These are phyloP conservation scores for Melanotaenia boesemani DNA, from an alignment of 2,797 vertebrate genomes.

Conservation along the genomic window DNA sequence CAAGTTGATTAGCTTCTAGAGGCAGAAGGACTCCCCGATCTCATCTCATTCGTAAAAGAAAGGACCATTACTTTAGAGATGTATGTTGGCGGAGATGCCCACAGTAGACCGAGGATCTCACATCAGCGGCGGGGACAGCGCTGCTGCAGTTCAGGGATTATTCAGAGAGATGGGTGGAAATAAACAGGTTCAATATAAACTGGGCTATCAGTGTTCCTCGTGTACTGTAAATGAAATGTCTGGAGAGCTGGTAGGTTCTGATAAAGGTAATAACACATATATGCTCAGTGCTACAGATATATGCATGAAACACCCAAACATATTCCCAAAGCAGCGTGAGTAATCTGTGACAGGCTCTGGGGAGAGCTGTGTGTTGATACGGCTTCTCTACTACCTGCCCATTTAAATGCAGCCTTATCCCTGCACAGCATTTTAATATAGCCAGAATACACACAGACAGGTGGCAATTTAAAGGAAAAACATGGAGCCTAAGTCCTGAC, in stretches of 20 bases:
- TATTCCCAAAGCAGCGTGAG: conserved; percentile 27
- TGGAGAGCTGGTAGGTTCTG: conserved; percentile 39
- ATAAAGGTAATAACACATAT: conserved; percentile 46
- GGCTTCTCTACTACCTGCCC: conserved; percentile 30
- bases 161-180: conserved; percentile 42
- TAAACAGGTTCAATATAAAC: conserved; percentile 51
- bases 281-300: conserved; percentile 24
- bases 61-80: conserved; percentile 27
- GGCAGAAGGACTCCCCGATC: conserved; percentile 31
- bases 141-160: conserved; percentile 34
- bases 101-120: neutral
- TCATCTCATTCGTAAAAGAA: conserved; percentile 45
- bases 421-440: neutral
- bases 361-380: conserved; percentile 34
- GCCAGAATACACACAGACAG: neutral
- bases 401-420: conserved; percentile 28
- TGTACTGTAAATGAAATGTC: conserved; percentile 57
- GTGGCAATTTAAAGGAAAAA: neutral
- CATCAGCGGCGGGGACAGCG: conserved; percentile 3
- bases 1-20: conserved; percentile 51
- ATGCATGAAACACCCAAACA: conserved; percentile 22
- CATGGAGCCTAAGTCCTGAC: neutral
- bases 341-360: conserved; percentile 45
- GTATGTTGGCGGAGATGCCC: conserved; percentile 18
- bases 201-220: conserved; percentile 57